A percentile compares a stretch with the other conserved stretches of the same genome.
Conservation (phyloP, 2,888 invertebrate genomes). For the Synergus gifuensis region DNA sequence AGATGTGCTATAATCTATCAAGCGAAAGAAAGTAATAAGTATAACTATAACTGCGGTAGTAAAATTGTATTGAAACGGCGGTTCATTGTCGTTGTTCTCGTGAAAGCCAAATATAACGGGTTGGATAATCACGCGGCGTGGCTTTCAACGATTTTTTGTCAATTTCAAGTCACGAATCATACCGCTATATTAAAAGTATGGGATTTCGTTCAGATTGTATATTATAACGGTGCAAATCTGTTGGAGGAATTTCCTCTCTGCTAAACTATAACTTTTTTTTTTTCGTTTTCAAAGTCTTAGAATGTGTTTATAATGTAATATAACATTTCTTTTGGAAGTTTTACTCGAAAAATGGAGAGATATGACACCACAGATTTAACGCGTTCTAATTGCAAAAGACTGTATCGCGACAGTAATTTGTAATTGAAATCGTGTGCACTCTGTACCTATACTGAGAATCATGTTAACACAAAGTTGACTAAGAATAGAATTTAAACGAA, state of each 20-base stretch:
- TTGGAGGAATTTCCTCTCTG: slow-evolving; percentile 28
- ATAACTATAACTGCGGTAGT: slow-evolving; percentile 22
- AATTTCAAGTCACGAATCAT: slow-evolving; percentile 34
- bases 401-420: neutral
- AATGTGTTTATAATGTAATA: neutral
- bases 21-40: slow-evolving; percentile 6
- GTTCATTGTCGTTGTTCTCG: slow-evolving; percentile 52
- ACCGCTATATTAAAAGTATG: neutral
- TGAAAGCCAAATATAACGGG: slow-evolving; percentile 41
- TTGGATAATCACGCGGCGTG: slow-evolving; percentile 2
- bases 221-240: slow-evolving; percentile 13
- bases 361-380: neutral
- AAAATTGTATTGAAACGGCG: slow-evolving; percentile 54
- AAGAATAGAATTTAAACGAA: slow-evolving; percentile 15
- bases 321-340: neutral
- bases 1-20: neutral
- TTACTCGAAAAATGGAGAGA: neutral
- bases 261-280: slow-evolving; percentile 7
- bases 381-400: neutral
- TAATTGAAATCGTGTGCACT: neutral
- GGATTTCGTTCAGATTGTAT: neutral
- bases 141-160: slow-evolving; percentile 42
- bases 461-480: slow-evolving; percentile 14
- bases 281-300: neutral
- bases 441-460: neutral